These are phyloP conservation scores for Zele albiditarsus DNA, from an alignment of 2,888 invertebrate species.

Conservation along the genomic window DNA sequence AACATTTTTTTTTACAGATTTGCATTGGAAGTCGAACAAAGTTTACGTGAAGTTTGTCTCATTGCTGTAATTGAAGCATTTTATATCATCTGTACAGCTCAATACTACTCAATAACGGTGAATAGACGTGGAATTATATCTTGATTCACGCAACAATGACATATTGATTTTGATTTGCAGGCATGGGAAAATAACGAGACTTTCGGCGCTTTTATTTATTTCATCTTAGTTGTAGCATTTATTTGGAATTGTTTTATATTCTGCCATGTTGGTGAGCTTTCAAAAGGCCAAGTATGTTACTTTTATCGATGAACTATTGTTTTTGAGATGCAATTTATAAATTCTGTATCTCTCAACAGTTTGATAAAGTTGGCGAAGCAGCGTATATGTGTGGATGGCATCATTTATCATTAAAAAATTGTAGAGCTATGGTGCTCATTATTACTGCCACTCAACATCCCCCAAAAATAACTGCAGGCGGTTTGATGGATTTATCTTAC, in stretches of 20 bases:
- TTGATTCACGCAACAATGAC: neutral
- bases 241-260: constrained; percentile 51
- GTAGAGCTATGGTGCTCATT: constrained; percentile 38
- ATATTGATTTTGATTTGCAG: constrained; percentile 33
- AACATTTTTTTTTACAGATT: constrained; percentile 40
- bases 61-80: constrained; percentile 32
- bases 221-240: constrained; percentile 43
- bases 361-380: constrained; percentile 52
- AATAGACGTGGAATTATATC: neutral
- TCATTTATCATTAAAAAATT: constrained; percentile 37
- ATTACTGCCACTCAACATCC: constrained; percentile 37
- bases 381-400: constrained; percentile 53
- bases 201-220: constrained; percentile 47
- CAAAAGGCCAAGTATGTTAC: constrained; percentile 5
- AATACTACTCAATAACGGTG: constrained; percentile 41
- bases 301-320: neutral
- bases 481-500: constrained; percentile 56
- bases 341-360: constrained; percentile 48
- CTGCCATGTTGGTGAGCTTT: constrained; percentile 27
- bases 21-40: constrained; percentile 27
- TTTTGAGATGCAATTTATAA: neutral
- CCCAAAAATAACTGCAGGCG: constrained; percentile 59
- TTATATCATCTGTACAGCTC: constrained; percentile 30
- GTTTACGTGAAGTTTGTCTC: constrained; percentile 38
- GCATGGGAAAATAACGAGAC: constrained; percentile 50